phyloP scores from a whole-genome alignment of 2,888 invertebrate genomes.

The Oscheius sp. region DNA sequence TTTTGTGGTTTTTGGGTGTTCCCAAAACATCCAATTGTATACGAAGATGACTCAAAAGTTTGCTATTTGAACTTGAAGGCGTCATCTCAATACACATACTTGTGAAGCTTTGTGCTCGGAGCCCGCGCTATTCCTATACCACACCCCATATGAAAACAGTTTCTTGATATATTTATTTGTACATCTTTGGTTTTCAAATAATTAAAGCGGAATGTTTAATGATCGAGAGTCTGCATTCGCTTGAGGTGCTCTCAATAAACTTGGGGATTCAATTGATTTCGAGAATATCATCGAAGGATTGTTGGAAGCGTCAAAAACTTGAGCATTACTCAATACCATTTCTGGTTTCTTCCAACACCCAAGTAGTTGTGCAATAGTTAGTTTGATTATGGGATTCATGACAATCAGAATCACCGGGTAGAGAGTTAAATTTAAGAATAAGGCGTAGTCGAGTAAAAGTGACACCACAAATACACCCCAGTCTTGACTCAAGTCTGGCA shows the following conservation, averaged over 20 bases:
- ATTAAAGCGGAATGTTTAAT: too few species aligned
- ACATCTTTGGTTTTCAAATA: too few species aligned
- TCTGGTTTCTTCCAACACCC: constrained; percentile 9
- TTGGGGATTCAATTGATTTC: too few species aligned
- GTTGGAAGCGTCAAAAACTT: constrained; percentile 24
- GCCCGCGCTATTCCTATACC: not conserved
- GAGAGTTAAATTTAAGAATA: constrained; percentile 25
- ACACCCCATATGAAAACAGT: not conserved
- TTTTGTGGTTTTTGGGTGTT: not conserved
- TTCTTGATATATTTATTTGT: too few species aligned
- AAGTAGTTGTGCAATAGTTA: not conserved
- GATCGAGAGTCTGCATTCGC: too few species aligned
- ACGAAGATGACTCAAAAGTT: constrained; percentile 26
- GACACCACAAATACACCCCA: constrained; percentile 34
- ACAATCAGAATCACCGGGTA: constrained; percentile 28
- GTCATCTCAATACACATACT: constrained; percentile 29
- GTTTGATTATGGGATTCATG: constrained; percentile 28
- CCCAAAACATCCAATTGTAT: not conserved
- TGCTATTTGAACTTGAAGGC: constrained; percentile 24
- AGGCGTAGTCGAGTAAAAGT: constrained; percentile 27
- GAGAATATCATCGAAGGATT: constrained; percentile 2
- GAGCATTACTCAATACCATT: constrained; percentile 14
- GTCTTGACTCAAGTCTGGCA: constrained; percentile 28
- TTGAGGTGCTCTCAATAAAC: too few species aligned
- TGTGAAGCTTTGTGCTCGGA: not conserved